These are phyloP conservation scores for Leptinotarsa tumamoca DNA, from an alignment of 2,888 invertebrate species.

Conservation along the genomic window DNA sequence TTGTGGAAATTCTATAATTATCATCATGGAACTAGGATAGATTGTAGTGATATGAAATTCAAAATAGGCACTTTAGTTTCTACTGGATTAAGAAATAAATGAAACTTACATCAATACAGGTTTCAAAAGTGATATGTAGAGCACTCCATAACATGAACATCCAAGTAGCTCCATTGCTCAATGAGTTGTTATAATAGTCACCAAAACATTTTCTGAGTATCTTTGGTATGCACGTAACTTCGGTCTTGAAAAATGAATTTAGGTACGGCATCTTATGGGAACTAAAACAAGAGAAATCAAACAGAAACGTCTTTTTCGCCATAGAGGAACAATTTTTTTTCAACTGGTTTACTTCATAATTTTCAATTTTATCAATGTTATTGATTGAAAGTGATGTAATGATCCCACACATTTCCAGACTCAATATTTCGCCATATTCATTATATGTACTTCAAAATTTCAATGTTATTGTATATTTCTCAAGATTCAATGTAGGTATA, in stretches of 20 bases:
- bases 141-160: slow-evolving; percentile 59
- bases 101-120: slow-evolving; percentile 57
- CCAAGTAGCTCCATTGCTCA: slow-evolving; percentile 63
- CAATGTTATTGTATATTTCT: too few species aligned
- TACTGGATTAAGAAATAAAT: not conserved
- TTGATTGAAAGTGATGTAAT: too few species aligned
- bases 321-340: not conserved
- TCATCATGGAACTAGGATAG: too few species aligned
- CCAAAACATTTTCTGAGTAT: slow-evolving; percentile 58
- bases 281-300: slow-evolving; percentile 24
- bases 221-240: slow-evolving; percentile 61
- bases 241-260: slow-evolving; percentile 58
- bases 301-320: not conserved
- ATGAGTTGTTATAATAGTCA: slow-evolving; percentile 61
- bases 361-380: too few species aligned
- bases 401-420: too few species aligned
- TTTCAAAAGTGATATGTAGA: slow-evolving; percentile 58
- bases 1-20: too few species aligned
- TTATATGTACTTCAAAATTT: too few species aligned
- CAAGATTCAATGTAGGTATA: too few species aligned
- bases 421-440: too few species aligned
- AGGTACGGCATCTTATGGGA: slow-evolving; percentile 48
- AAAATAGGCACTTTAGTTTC: too few species aligned
- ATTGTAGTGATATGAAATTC: too few species aligned
- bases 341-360: too few species aligned